These are phyloP conservation scores for Margarornis squamiger DNA, from an alignment of 2,797 vertebrate genomes.

Conservation along the genomic window DNA sequence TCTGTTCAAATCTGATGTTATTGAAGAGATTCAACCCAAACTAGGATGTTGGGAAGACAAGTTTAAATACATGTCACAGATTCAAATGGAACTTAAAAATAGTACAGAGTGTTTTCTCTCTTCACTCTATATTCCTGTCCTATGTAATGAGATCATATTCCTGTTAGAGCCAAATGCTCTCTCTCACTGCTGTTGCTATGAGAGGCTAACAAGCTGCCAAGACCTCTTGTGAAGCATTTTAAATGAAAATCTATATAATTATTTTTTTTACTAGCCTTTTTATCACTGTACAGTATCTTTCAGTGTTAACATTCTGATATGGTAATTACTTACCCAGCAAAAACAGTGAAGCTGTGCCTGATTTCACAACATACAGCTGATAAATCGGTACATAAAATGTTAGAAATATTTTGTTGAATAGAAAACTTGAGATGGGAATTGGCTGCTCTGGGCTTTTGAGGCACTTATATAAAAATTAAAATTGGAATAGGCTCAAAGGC, in stretches of 20 bases:
- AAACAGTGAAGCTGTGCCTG: background rate
- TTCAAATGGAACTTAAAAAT: constrained; percentile 23
- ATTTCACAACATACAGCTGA: background rate
- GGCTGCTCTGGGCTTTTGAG: background rate
- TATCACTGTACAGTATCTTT: background rate
- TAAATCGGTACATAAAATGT: background rate
- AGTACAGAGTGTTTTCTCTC: constrained; percentile 14
- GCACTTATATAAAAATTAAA: background rate
- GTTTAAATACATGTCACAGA: constrained; percentile 1
- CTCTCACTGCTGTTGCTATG: background rate
- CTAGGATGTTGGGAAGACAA: background rate
- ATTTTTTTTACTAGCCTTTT: background rate
- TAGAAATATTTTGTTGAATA: background rate
- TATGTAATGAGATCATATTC: constrained; percentile 29
- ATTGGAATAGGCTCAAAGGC: background rate
- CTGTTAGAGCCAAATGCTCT: constrained; percentile 15
- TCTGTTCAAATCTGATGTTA: background rate
- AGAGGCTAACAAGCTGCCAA: constrained; percentile 25
- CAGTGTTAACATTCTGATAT: background rate
- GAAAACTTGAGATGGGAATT: background rate
- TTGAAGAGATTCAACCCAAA: background rate
- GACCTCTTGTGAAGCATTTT: background rate
- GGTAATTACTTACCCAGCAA: background rate
- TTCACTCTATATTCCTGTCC: background rate
- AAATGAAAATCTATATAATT: background rate